phyloP scores from a whole-genome alignment of 2,888 invertebrate genomes.

The Reticulitermes lucifugus region DNA sequence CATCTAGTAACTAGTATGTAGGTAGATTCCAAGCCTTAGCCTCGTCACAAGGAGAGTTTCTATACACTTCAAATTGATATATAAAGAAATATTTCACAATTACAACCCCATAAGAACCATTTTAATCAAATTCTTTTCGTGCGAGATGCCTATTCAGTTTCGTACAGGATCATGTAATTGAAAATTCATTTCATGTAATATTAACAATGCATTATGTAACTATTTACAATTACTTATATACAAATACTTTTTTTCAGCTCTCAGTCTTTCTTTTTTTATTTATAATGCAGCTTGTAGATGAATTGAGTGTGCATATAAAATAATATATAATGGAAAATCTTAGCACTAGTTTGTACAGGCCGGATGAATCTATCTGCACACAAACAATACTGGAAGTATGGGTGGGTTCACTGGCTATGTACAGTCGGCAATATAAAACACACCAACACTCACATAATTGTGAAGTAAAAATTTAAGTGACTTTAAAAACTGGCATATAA shows the following conservation, averaged over 20 bases:
- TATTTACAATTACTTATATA: slow-evolving; percentile 53
- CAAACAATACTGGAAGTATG: slow-evolving; percentile 53
- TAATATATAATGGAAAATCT: slow-evolving; percentile 46
- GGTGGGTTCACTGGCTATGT: slow-evolving; percentile 49
- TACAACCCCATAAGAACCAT: neutral
- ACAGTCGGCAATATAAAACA: slow-evolving; percentile 48
- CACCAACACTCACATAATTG: slow-evolving; percentile 15
- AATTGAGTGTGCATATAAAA: slow-evolving; percentile 41
- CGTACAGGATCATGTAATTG: slow-evolving; percentile 47
- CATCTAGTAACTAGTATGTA: slow-evolving; percentile 27
- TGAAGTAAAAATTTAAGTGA: neutral
- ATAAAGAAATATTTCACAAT: slow-evolving; percentile 17
- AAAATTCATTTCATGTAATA: slow-evolving; percentile 52
- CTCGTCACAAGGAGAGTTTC: neutral
- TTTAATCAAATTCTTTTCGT: neutral
- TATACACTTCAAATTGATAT: slow-evolving; percentile 1
- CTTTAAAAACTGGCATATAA: neutral
- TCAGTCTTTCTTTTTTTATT: slow-evolving; percentile 53
- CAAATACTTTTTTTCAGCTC: slow-evolving; percentile 52
- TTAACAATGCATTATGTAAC: slow-evolving; percentile 53
- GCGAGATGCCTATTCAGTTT: neutral
- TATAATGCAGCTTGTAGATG: slow-evolving; percentile 51
- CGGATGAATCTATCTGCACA: slow-evolving; percentile 51
- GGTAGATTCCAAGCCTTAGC: slow-evolving; percentile 6
- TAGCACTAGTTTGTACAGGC: slow-evolving; percentile 54